Conservation (phyloP, 2,113 vertebrate genomes). For the Columba livia region DNA sequence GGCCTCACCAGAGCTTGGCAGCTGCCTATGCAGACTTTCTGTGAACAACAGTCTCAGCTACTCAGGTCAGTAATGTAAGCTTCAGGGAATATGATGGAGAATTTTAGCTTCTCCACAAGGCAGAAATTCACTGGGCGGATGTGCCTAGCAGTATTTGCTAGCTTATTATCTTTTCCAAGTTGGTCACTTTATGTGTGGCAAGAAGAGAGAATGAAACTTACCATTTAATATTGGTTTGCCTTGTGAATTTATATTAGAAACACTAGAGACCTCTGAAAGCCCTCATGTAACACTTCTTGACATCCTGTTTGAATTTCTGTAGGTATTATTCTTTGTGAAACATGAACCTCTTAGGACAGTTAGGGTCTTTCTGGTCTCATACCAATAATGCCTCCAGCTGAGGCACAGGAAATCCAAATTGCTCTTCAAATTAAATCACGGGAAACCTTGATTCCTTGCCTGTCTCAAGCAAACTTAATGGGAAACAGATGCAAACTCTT, state of each 20-base stretch:
- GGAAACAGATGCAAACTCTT: constrained; percentile 69
- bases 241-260: not conserved
- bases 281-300: not conserved
- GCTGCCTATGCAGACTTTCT: not conserved
- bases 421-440: constrained; percentile 65
- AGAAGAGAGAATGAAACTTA: not conserved
- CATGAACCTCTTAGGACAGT: constrained; percentile 6
- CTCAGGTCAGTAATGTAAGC: not conserved
- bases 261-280: not conserved
- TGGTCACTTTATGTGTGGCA: not conserved
- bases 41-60: not conserved
- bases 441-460: constrained; percentile 51
- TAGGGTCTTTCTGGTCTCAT: constrained; percentile 41
- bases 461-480: constrained; percentile 62
- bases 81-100: not conserved
- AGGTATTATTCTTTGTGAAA: constrained; percentile 41
- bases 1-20: not conserved
- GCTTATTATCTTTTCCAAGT: not conserved
- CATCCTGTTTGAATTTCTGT: constrained; percentile 27
- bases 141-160: not conserved
- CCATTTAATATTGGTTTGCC: not conserved
- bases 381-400: constrained; percentile 46
- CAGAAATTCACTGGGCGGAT: not conserved
- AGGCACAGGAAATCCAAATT: constrained; percentile 68
- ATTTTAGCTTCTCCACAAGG: not conserved